Percentiles rank a stretch among this genome's conserved stretches.
Conservation (phyloP, 1,140 invertebrate species). For the Megathymus violae region DNA sequence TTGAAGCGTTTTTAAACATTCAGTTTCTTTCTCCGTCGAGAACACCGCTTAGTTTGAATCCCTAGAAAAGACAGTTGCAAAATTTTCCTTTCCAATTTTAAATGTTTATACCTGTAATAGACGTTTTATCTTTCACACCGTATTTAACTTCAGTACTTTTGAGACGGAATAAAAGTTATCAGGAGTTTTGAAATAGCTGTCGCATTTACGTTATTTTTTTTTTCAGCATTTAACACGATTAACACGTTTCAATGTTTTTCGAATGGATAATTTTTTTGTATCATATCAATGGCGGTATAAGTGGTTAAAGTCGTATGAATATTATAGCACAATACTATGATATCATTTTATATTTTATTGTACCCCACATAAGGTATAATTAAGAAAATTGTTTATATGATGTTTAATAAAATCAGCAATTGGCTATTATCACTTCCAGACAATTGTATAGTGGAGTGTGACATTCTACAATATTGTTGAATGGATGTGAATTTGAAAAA, state of each 20-base stretch:
- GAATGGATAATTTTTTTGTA: constrained; percentile 11
- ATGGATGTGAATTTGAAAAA: no score
- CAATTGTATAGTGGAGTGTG: no score
- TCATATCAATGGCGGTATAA: no score
- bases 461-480: no score
- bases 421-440: no score
- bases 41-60: constrained; percentile 35
- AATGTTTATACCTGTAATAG: constrained; percentile 34
- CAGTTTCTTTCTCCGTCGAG: constrained; percentile 36
- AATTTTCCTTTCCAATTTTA: constrained; percentile 30
- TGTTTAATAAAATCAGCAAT: no score
- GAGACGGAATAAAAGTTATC: constrained; percentile 16
- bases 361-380: no score
- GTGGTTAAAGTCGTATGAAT: no score
- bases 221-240: no score
- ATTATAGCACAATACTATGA: no score
- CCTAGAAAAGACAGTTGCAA: constrained; percentile 29
- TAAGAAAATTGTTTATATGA: no score
- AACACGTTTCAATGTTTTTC: constrained; percentile 2
- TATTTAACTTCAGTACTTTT: constrained; percentile 32
- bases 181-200: neutral
- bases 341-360: no score
- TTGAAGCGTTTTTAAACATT: constrained; percentile 39
- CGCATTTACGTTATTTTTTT: neutral
- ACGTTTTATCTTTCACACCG: constrained; percentile 35